Conservation (phyloP, 2,888 invertebrate genomes). For the Dysmachus trigonus region DNA sequence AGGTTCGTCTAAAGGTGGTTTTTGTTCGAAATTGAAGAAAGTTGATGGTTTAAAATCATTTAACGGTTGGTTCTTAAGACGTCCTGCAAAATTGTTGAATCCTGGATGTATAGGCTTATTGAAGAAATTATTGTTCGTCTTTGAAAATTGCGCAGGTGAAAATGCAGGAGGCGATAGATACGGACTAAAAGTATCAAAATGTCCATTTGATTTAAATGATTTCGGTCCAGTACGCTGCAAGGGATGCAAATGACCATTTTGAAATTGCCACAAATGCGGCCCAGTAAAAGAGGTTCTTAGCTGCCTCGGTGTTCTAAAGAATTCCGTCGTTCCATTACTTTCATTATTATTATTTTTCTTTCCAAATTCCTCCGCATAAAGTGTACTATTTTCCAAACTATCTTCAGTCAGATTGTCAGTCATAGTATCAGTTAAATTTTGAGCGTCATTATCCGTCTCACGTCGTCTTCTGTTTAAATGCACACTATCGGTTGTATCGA, state of each 20-base stretch:
- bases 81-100: background rate
- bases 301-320: constrained; percentile 58
- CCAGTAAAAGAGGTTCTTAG: constrained; percentile 54
- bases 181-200: constrained; percentile 59
- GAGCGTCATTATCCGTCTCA: constrained; percentile 42
- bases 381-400: background rate
- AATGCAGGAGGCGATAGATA: constrained; percentile 57
- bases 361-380: background rate
- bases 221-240: background rate
- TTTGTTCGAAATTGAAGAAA: background rate
- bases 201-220: constrained; percentile 53
- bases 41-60: constrained; percentile 17
- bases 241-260: constrained; percentile 10
- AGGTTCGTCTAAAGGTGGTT: background rate
- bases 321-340: constrained; percentile 55
- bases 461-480: constrained; percentile 29
- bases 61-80: background rate
- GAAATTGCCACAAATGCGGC: constrained; percentile 53
- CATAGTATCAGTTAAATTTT: constrained; percentile 1
- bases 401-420: background rate
- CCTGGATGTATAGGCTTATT: background rate
- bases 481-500: constrained; percentile 7
- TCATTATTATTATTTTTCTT: constrained; percentile 43
- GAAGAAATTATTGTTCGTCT: constrained; percentile 38
- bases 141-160: constrained; percentile 42